Evolutionary conservation across 2,797 vertebrate species (phyloP).

Genomic region (Ctenochaetus hawaiiensis): DNA sequence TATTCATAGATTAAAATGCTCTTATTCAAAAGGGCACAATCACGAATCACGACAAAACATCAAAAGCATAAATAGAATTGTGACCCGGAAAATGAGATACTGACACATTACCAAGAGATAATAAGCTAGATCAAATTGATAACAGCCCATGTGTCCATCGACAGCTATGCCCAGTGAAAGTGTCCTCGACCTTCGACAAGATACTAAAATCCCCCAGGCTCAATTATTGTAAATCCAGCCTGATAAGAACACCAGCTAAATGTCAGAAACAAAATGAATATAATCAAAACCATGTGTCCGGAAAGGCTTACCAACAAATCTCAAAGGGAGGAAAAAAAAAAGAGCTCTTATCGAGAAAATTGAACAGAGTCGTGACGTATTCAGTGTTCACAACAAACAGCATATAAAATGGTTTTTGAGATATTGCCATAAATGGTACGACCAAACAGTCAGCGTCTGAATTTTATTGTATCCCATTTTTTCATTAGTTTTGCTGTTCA

Average conservation of each 20-base stretch:
- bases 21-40: neutral
- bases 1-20: neutral
- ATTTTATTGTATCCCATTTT: neutral
- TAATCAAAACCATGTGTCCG: slow-evolving; percentile 42
- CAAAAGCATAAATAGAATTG: neutral
- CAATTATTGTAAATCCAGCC: slow-evolving; percentile 48
- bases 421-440: neutral
- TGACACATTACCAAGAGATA: slow-evolving; percentile 16
- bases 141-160: slow-evolving; percentile 20
- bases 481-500: neutral
- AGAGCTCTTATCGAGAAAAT: neutral
- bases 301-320: slow-evolving; percentile 21
- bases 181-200: slow-evolving; percentile 44
- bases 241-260: slow-evolving; percentile 48
- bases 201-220: slow-evolving; percentile 33
- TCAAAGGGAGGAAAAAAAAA: neutral
- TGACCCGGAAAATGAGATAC: slow-evolving; percentile 26
- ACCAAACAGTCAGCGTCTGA: neutral
- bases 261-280: slow-evolving; percentile 46
- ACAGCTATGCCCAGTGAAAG: neutral
- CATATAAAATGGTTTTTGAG: neutral
- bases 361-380: neutral
- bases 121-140: slow-evolving; percentile 38
- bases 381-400: neutral
- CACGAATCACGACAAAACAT: neutral